Conservation (phyloP, 2,113 vertebrate genomes). For the Dinomys branickii region DNA sequence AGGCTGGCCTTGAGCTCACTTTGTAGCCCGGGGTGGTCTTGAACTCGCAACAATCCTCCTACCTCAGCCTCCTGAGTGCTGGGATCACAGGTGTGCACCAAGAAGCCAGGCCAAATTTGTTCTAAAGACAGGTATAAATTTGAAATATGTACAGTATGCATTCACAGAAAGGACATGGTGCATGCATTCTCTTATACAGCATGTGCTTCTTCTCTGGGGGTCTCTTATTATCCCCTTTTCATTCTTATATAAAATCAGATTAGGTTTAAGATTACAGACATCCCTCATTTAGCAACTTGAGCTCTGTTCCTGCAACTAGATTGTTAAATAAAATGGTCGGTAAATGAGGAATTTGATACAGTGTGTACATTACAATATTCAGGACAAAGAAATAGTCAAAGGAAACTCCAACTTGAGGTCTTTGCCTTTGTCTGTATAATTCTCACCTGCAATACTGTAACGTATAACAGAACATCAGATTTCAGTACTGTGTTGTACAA, state of each 20-base stretch:
- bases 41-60: too few species aligned
- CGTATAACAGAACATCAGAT: background rate
- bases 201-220: background rate
- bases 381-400: background rate
- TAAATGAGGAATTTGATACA: background rate
- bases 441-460: background rate
- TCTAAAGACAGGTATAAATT: background rate
- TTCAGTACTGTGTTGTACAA: background rate
- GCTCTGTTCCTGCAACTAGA: background rate
- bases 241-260: constrained; percentile 4
- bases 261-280: background rate
- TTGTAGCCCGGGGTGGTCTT: too few species aligned
- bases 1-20: too few species aligned
- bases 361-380: background rate
- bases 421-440: background rate
- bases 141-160: background rate
- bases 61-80: too few species aligned
- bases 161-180: background rate
- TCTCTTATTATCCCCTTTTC: background rate
- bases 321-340: background rate
- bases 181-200: background rate
- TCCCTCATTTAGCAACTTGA: background rate
- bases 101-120: background rate
- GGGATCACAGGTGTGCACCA: too few species aligned
- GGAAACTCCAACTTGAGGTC: background rate